Base-by-base conservation (phyloP, 2,113 vertebrate species). In the Myiopsitta monachus region DNA sequence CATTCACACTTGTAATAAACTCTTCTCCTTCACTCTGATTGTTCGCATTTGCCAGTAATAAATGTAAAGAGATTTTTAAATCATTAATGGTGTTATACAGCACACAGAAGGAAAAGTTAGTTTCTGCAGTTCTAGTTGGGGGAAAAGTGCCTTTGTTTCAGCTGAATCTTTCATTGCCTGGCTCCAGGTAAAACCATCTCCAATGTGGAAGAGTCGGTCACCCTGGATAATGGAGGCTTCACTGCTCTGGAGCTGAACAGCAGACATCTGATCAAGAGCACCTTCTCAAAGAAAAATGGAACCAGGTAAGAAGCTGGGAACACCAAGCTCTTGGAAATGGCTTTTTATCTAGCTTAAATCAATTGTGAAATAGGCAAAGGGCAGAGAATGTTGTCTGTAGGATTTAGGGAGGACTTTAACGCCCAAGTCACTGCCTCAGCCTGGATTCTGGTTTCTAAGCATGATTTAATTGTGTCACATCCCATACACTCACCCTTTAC, bases 241-340 rank as follows among this genome's bases (percentile, higher is more conserved):
- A 99, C 99, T 1, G 98, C 99, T 79, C 91, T 99, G 96, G 99
- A 99, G 95, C 98, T 99, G 87, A 99, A 98, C 97, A 99, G 99
- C 96, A 98, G 99, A 54, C 98, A 99, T 9, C 97, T 99, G 87
- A 98, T 98, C 96, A 99, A 99, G 97, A 98, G 96, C 97, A 98
- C 98, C 84, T 99, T 99, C 96, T 98, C 98, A 36, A 99, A 99
- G 94, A 99, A 99, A 95, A 99, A 99, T 3, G 99, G 99, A 52
- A 99, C 99, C 67, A 99, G 99, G 99, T 99, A 93, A 90, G 92
- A 63, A 88, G 6, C 28, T 64, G 8, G 39, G 18, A 22, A 17
- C 43, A n/a, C 18, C 26, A 8, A 0, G 1, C 19, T 63, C 30
- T 70, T 78, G 38, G 30, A 85, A 81, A 59, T 38, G 13, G 17